phyloP scores from a whole-genome alignment of 1,140 invertebrate species.

The Liolophura sinensis region DNA sequence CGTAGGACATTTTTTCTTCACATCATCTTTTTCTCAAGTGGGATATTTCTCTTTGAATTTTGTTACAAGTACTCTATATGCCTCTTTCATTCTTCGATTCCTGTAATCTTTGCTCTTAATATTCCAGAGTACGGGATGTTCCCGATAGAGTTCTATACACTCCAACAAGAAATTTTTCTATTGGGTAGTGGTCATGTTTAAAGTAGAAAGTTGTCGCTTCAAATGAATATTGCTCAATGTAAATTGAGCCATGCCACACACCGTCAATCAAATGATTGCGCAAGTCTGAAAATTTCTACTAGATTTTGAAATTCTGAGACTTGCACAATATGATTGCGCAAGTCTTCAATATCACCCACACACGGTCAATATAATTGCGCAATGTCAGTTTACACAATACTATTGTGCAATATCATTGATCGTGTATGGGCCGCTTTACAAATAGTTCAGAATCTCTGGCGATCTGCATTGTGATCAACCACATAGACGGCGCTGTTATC shows the following conservation, averaged over 20 bases:
- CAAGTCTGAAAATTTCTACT: no score
- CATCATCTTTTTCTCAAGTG: conserved; percentile 8
- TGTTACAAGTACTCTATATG: conserved; percentile 10
- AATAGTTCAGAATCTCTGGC: no score
- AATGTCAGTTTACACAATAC: not conserved
- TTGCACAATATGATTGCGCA: no score
- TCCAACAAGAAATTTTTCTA: conserved; percentile 15
- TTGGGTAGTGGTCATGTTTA: not conserved
- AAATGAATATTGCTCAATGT: no score
- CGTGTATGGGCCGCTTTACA: conserved; percentile 5
- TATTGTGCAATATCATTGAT: conserved; percentile 2
- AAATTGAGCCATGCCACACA: no score
- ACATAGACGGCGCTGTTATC: no score
- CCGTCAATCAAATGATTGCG: no score
- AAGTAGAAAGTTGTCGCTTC: no score
- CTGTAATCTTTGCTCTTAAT: conserved; percentile 9
- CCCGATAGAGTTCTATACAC: conserved; percentile 5
- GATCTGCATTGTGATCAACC: no score
- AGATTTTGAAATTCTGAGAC: no score
- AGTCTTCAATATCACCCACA: no score
- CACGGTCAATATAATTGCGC: no score
- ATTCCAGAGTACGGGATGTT: conserved; percentile 11
- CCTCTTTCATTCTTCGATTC: conserved; percentile 4
- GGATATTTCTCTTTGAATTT: conserved; percentile 9
- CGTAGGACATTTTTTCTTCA: conserved; percentile 1